Evolutionary conservation across 2,113 vertebrate genomes (phyloP).

Genomic region (Mobula birostris): DNA sequence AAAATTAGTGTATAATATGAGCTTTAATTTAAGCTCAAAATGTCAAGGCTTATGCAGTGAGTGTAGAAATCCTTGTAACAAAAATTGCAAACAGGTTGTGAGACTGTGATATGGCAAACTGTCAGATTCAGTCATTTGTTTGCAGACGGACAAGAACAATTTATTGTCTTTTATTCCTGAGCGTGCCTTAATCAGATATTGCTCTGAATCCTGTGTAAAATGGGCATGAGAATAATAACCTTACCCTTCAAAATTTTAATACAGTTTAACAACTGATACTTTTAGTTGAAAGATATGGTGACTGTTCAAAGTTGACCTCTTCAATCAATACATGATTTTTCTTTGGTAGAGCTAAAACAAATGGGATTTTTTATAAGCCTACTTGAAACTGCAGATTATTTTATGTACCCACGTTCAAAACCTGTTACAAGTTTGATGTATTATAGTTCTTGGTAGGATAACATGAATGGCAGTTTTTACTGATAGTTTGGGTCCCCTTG

Average conservation of each 20-base stretch:
- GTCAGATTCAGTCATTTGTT: constrained; percentile 54
- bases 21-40: constrained; percentile 34
- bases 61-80: constrained; percentile 54
- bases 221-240: not conserved
- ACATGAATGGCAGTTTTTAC: not conserved
- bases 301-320: constrained; percentile 27
- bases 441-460: not conserved
- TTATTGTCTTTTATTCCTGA: constrained; percentile 6
- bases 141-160: constrained; percentile 42
- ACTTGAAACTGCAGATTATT: not conserved
- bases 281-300: constrained; percentile 23
- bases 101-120: constrained; percentile 59
- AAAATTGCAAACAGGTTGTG: constrained; percentile 66
- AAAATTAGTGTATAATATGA: constrained; percentile 39
- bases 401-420: not conserved
- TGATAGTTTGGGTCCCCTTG: too few relatives aligned
- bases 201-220: constrained; percentile 11
- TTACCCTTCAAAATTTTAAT: constrained; percentile 11
- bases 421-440: not conserved
- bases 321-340: not conserved
- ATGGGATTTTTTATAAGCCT: not conserved
- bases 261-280: constrained; percentile 16
- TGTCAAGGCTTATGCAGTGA: constrained; percentile 48
- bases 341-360: not conserved
- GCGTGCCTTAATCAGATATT: not conserved